Conservation (phyloP, 2,113 vertebrate genomes). For the Nerophis lumbriciformis region DNA sequence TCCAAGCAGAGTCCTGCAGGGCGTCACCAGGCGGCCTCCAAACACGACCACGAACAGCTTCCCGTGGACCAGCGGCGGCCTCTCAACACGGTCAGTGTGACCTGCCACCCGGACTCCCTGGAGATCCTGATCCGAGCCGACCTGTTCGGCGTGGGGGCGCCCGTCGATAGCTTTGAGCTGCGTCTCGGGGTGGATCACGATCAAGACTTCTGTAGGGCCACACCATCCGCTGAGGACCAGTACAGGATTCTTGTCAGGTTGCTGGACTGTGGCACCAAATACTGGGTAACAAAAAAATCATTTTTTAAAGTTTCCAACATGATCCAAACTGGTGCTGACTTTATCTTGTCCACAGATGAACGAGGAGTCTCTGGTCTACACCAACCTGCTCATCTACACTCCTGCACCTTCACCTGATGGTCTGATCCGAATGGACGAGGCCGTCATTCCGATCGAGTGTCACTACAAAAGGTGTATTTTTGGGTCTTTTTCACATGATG, state of each 20-base stretch:
- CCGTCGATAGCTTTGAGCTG: conserved; percentile 33
- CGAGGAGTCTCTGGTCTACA: conserved; percentile 52
- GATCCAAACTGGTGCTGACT: no score
- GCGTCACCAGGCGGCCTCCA: neutral
- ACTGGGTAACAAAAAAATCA: conserved; percentile 41
- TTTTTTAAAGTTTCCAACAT: no score
- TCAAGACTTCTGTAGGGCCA: conserved; percentile 28
- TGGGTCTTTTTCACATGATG: neutral
- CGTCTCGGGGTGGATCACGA: conserved; percentile 46
- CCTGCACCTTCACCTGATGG: conserved; percentile 38
- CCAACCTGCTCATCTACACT: conserved; percentile 60
- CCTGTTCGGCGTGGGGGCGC: conserved; percentile 49
- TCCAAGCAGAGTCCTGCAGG: neutral
- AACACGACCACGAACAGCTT: neutral
- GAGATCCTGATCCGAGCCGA: conserved; percentile 52
- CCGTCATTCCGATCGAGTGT: conserved; percentile 63
- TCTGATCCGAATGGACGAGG: conserved; percentile 58
- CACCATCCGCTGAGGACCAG: conserved; percentile 22
- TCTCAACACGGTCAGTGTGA: conserved; percentile 42
- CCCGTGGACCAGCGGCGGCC: conserved; percentile 4
- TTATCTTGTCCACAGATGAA: conserved; percentile 43
- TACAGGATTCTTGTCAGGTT: conserved; percentile 47
- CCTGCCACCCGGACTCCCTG: conserved; percentile 51
- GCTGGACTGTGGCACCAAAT: conserved; percentile 53
- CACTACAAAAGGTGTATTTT: conserved; percentile 53